Conservation (phyloP, 2,888 invertebrate genomes). For the Nephrotoma flavescens region DNA sequence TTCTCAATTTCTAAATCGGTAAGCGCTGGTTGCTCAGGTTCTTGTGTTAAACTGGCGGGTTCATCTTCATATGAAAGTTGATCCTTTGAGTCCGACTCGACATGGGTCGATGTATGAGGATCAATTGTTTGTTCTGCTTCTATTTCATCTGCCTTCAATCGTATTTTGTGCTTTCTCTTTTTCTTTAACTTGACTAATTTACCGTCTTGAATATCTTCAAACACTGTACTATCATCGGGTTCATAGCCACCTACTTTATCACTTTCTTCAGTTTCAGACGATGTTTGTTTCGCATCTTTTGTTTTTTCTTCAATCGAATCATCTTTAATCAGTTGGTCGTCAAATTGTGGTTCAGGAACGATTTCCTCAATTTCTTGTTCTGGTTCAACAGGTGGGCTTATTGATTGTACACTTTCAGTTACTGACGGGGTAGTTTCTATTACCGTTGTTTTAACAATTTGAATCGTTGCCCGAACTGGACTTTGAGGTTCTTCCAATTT, state of each 20-base stretch:
- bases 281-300: background rate
- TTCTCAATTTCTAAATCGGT: slow-evolving; percentile 12
- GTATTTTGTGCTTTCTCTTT: slow-evolving; percentile 37
- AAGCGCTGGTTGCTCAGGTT: background rate
- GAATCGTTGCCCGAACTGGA: background rate
- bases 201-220: slow-evolving; percentile 20
- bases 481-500: background rate
- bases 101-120: slow-evolving; percentile 31
- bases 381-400: slow-evolving; percentile 28
- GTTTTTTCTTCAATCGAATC: slow-evolving; percentile 8
- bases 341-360: slow-evolving; percentile 34
- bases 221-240: slow-evolving; percentile 45
- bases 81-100: slow-evolving; percentile 19
- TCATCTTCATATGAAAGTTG: slow-evolving; percentile 18
- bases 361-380: slow-evolving; percentile 18
- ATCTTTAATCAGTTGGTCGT: slow-evolving; percentile 29
- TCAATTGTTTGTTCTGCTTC: slow-evolving; percentile 33
- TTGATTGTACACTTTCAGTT: slow-evolving; percentile 21
- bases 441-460: background rate
- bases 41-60: slow-evolving; percentile 2
- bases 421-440: background rate
- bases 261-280: background rate
- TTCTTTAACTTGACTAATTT: slow-evolving; percentile 34
- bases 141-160: slow-evolving; percentile 28
- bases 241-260: slow-evolving; percentile 50